Conservation (phyloP, 35 echinoderm and acorn worm species). For the Ophiothrix spiculata region DNA sequence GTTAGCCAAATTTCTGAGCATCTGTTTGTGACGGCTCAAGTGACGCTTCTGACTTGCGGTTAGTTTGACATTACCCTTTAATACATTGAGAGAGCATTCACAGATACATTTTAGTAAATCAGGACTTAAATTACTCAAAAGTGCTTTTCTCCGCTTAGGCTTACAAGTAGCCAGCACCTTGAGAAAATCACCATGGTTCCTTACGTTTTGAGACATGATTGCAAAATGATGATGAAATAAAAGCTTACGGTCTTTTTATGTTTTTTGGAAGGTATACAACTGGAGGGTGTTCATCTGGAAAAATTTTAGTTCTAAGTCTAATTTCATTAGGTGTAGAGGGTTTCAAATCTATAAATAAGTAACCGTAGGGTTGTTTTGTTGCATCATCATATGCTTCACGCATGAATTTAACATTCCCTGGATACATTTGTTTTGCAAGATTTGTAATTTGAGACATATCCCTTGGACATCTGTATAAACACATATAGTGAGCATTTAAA, state of each 20-base stretch:
- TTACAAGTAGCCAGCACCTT: conserved; percentile 15
- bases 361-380: conserved; percentile 49
- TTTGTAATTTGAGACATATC: conserved; percentile 49
- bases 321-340: conserved; percentile 10
- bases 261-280: background rate
- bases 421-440: conserved; percentile 64
- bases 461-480: conserved; percentile 68
- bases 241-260: background rate
- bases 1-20: conserved; percentile 7
- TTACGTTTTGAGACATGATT: conserved; percentile 23
- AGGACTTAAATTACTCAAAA: conserved; percentile 9
- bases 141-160: background rate
- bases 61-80: conserved; percentile 39
- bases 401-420: conserved; percentile 48
- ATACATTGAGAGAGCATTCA: conserved; percentile 27
- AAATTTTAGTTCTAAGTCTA: conserved; percentile 29
- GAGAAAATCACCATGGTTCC: conserved; percentile 29
- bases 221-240: background rate
- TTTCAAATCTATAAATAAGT: conserved; percentile 69
- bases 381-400: conserved; percentile 51
- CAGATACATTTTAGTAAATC: conserved; percentile 24
- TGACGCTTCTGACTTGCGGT: conserved; percentile 17
- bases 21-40: conserved; percentile 20
- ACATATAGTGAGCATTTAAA: conserved; percentile 57
- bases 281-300: conserved; percentile 38